These are phyloP conservation scores for Antitype chi DNA, from an alignment of 2,888 invertebrate species.

Conservation along the genomic window DNA sequence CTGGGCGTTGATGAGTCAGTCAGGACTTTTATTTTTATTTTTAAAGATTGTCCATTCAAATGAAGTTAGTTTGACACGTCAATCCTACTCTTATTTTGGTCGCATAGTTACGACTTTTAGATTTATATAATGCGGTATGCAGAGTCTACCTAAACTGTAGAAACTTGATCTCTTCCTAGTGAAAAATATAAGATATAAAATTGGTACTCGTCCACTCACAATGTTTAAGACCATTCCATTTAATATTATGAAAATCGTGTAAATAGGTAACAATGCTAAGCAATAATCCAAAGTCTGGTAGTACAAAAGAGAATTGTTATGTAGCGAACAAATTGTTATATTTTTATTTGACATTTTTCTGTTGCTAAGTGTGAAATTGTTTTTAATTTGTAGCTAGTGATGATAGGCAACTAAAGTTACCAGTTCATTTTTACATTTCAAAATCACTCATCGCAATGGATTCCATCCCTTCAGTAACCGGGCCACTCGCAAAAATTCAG, in stretches of 20 bases:
- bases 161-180: conserved; percentile 38
- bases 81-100: conserved; percentile 6
- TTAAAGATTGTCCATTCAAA: background rate
- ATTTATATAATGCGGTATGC: background rate
- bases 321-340: conserved; percentile 62
- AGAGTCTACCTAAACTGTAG: conserved; percentile 14
- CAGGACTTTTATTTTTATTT: too few relatives aligned
- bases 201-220: conserved; percentile 34
- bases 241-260: conserved; percentile 9
- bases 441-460: background rate
- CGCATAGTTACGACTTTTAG: conserved; percentile 13
- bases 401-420: conserved; percentile 11
- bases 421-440: conserved; percentile 13
- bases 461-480: background rate
- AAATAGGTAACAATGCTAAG: conserved; percentile 40
- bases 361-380: conserved; percentile 30
- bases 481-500: background rate
- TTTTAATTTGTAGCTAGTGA: conserved; percentile 36
- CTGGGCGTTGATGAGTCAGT: too few relatives aligned
- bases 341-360: conserved; percentile 42
- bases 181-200: background rate
- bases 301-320: conserved; percentile 68
- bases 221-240: conserved; percentile 38
- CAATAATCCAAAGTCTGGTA: conserved; percentile 69
- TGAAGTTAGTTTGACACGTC: background rate